Base-by-base conservation (phyloP, 2,888 invertebrate species). In the Dexiosoma caninum region DNA sequence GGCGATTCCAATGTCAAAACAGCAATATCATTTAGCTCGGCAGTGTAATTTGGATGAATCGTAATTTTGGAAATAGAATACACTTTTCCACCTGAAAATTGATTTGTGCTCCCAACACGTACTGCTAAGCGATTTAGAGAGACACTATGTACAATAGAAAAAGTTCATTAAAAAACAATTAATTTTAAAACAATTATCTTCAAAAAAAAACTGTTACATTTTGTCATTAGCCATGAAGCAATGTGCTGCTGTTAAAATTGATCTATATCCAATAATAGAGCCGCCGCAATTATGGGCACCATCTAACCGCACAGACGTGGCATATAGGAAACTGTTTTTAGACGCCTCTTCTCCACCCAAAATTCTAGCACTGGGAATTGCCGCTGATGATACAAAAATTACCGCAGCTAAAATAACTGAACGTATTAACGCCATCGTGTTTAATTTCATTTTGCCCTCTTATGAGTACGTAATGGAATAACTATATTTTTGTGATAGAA, bases 81-180 rank as follows among this genome's bases (percentile, higher is more conserved):
- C 32, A 89, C 82, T 8, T 86, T 87, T 1, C 89, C 90, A 14
- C 86, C 86, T 2, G 86, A 85, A 40, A 88, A 86, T 35, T 87
- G 85, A 83, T 89, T 90, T 12, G 86, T 85, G 69, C 90, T 90
- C 59, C 91, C 91, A 57, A 89, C 89, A 9, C 89, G 88, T 2
- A 85, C 81, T 3, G 85, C 71, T 12, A 88, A 16, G 3, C 86
- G 85, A 14, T 42, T 42, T 12, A n/a, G 27, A 12, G 70, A 14
- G 4, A 83, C 44, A 21, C 84, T 83, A 46, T n/a, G n/a, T n/a
- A n/a, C 23, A 82, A 70, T 30, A 4, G 14, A 16, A 46, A 46
- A 9, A 8, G 16, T 35, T 9, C 4, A 10, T 44, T 6, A 12
- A 6, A 32, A 9, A 4, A 14, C 5, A 23, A 49, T 37, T 19